Conservation (phyloP, 2,888 invertebrate species). For the Pantelozetes paolii region DNA sequence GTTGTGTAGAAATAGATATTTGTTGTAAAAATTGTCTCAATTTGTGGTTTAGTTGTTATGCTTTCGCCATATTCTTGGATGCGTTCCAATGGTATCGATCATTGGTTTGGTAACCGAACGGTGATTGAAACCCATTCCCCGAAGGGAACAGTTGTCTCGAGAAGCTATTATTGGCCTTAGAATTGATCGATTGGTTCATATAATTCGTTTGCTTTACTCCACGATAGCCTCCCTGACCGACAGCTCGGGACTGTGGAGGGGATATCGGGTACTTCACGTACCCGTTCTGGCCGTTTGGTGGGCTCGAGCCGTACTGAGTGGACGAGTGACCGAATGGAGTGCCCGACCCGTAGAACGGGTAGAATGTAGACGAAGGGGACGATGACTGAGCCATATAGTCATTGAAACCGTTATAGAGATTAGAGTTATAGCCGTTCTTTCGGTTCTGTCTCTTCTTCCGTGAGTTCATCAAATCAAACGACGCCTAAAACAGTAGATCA, state of each 20-base stretch:
- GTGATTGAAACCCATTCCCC: conserved; percentile 3
- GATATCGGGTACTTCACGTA: conserved; percentile 18
- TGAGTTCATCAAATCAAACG: conserved; percentile 39
- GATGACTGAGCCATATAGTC: neutral
- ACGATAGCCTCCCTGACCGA: neutral
- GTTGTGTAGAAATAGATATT: neutral
- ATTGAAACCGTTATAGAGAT: conserved; percentile 10
- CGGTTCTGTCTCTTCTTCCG: conserved; percentile 30
- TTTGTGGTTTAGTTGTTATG: conserved; percentile 2
- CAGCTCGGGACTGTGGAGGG: neutral
- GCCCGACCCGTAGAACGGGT: conserved; percentile 14
- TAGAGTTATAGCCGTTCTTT: neutral
- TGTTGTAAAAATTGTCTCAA: neutral
- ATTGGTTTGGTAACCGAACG: neutral
- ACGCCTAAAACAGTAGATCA: too few relatives aligned
- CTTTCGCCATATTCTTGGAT: conserved; percentile 34
- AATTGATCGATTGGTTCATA: conserved; percentile 30
- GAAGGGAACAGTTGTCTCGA: neutral
- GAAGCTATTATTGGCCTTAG: neutral
- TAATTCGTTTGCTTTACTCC: conserved; percentile 20
- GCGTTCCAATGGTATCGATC: conserved; percentile 39
- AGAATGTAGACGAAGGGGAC: neutral
- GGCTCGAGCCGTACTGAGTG: conserved; percentile 20
- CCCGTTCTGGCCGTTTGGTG: neutral
- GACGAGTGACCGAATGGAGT: conserved; percentile 36